Evolutionary conservation across 2,797 vertebrate species (phyloP), one percentile per base, ranked within the genome.

Genomic region (Pogoniulus pusillus): DNA sequence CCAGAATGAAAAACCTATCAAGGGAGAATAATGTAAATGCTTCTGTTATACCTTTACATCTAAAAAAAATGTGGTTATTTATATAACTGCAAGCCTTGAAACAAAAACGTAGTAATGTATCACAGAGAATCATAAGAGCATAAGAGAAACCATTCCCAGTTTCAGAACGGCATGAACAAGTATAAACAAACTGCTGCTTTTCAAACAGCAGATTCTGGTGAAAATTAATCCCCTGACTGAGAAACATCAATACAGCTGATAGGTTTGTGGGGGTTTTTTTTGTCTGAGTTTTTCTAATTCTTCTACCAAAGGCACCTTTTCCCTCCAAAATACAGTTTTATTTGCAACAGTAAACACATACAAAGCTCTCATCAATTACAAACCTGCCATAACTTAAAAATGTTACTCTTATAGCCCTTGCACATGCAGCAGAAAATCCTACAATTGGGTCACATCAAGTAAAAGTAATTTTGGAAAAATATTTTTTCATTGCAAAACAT

Each of bases 401-500:
- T 24, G 9, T 72, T 94, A 55, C 15, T 89, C 53, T 76, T 82
- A 37, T 60, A 71, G 35, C 39, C 72, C 62, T 71, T 66, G 43
- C 64, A 60, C 29, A 57, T 41, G 49, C 49, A 75, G 23, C 68
- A 68, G 54, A 82, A 93, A 85, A 85, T 87, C 59, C 32, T 72
- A 82, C 54, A 89, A 68, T 10, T 60, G 35, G 39, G 80, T 92
- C 70, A 82, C 53, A 87, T 41, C 5, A 68, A 81, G 9, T 57
- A 81, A 92, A 93, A 78, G 72, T 34, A 34, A 53, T 64, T 87
- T 72, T 54, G n/a, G 12, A 47, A 68, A 82, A 76, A 18, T 64
- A 49, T 32, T 77, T 85, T 85, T 93, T 89, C 51, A 55, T 37
- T 65, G 66, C 76, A 92, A 92, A 91, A 82, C 30, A 59, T 23